A percentile compares a stretch with the other conserved stretches of the same genome.
Conservation (phyloP, 37 sponge, comb jelly and placozoan genomes). For the Halisarca cf. caerulea region DNA sequence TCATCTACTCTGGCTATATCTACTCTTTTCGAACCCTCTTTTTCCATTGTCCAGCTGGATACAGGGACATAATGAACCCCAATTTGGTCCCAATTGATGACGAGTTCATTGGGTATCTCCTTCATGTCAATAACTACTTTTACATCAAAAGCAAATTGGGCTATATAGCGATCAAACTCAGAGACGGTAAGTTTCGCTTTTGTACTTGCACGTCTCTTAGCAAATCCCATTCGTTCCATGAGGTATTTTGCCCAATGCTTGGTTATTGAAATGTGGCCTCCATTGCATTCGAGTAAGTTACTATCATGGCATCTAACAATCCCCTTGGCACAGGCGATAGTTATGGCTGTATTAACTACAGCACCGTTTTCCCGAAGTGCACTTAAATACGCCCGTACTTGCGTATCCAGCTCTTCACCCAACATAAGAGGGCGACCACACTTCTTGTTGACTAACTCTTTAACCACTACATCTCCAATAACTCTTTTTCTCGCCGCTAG, state of each 20-base stretch:
- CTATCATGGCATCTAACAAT: constrained; percentile 30
- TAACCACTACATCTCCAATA: neutral
- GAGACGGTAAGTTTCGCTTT: constrained; percentile 47
- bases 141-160: constrained; percentile 51
- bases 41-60: no score
- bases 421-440: constrained; percentile 23
- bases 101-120: no score
- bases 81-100: no score
- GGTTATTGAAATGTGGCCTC: constrained; percentile 25
- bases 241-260: constrained; percentile 52
- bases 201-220: constrained; percentile 45
- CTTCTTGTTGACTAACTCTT: constrained; percentile 12
- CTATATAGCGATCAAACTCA: constrained; percentile 35
- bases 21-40: no score
- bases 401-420: constrained; percentile 30
- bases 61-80: no score
- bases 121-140: constrained; percentile 33
- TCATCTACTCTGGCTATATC: no score
- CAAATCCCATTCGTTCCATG: constrained; percentile 60
- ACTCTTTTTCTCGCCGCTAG: neutral
- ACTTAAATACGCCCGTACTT: constrained; percentile 20
- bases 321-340: constrained; percentile 29
- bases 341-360: constrained; percentile 34
- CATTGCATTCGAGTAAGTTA: constrained; percentile 22
- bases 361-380: constrained; percentile 24